phyloP scores from a whole-genome alignment of 2,888 invertebrate species.

The Furcula furcula region DNA sequence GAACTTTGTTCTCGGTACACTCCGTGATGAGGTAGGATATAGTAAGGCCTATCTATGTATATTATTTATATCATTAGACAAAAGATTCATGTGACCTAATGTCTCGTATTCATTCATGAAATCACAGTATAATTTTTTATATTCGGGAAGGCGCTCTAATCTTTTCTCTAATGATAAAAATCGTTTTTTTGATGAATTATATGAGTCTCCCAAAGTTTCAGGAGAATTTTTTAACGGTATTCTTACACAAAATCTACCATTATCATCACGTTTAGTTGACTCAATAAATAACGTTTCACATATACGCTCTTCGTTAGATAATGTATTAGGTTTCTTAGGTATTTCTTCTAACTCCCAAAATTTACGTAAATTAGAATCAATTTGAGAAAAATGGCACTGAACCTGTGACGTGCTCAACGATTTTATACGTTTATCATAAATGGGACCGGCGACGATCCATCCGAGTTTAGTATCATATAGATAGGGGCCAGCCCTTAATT shows the following conservation, averaged over 20 bases:
- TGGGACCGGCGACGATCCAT: slow-evolving; percentile 1
- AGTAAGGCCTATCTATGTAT: slow-evolving; percentile 1
- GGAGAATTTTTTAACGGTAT: slow-evolving; percentile 15
- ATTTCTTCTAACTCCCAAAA: too few species aligned
- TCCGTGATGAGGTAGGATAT: slow-evolving; percentile 22
- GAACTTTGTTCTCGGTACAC: slow-evolving; percentile 13
- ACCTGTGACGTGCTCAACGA: too few species aligned
- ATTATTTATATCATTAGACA: not conserved
- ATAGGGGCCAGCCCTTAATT: not conserved
- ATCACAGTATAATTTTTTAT: slow-evolving; percentile 1
- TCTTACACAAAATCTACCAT: too few species aligned
- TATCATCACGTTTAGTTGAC: slow-evolving; percentile 10
- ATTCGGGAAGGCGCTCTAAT: not conserved
- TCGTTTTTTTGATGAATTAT: slow-evolving; percentile 1
- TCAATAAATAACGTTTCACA: slow-evolving; percentile 14
- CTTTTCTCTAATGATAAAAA: not conserved
- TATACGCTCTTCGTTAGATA: slow-evolving; percentile 11
- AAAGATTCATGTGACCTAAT: slow-evolving; percentile 1
- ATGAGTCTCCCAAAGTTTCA: slow-evolving; percentile 2
- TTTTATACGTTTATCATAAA: not conserved
- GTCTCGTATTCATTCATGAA: slow-evolving; percentile 4
- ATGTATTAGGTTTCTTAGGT: not conserved
- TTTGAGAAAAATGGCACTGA: too few species aligned
- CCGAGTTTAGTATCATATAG: not conserved
- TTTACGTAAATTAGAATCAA: too few species aligned